Evolutionary conservation across 2,888 invertebrate genomes (phyloP).

Genomic region (Trissolcus brochymenae): DNA sequence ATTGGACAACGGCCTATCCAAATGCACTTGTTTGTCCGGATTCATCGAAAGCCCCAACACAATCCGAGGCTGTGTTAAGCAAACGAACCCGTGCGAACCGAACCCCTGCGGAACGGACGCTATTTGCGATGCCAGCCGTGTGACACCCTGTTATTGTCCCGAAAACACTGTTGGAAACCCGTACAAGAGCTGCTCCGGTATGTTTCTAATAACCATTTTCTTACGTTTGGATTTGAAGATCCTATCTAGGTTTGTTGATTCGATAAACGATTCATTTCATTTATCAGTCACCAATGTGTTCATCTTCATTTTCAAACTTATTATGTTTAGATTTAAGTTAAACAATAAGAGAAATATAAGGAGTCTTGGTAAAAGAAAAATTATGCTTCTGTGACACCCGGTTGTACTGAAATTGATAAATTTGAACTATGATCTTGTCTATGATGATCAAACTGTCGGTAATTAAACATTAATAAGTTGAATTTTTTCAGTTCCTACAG

Average conservation of each 20-base stretch:
- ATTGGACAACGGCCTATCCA: conserved; percentile 87
- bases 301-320: conserved; percentile 46
- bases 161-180: conserved; percentile 89
- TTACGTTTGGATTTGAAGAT: conserved; percentile 33
- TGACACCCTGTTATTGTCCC: conserved; percentile 92
- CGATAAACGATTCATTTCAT: conserved; percentile 22
- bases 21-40: conserved; percentile 90
- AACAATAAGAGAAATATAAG: background rate
- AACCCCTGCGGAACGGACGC: conserved; percentile 89
- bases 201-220: conserved; percentile 15
- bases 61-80: conserved; percentile 88
- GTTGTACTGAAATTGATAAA: background rate
- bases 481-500: conserved; percentile 42
- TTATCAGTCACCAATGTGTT: conserved; percentile 11
- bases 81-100: conserved; percentile 88
- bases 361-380: conserved; percentile 15
- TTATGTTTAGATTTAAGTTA: background rate
- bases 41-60: conserved; percentile 92
- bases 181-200: conserved; percentile 83
- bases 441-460: background rate
- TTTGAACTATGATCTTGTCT: background rate
- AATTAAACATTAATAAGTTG: background rate
- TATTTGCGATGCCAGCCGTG: conserved; percentile 86
- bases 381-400: conserved; percentile 40
- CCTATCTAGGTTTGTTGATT: conserved; percentile 15